Conservation (phyloP, 92 coral and sea anemone species). For the Micromussa lordhowensis region DNA sequence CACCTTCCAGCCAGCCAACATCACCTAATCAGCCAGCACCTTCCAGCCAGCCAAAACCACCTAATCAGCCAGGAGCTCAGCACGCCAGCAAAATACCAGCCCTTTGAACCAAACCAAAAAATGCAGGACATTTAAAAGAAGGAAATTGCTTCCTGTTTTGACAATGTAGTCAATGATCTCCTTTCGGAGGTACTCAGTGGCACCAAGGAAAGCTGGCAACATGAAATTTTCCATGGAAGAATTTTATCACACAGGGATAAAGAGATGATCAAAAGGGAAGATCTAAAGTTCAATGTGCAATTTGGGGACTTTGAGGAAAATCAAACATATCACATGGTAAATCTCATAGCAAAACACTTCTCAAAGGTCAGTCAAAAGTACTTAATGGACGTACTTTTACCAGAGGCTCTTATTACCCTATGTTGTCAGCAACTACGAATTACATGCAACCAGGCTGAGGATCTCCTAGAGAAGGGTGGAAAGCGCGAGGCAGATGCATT, state of each 20-base stretch:
- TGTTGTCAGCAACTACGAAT: too few relatives aligned
- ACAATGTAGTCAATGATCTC: neutral
- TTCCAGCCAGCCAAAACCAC: neutral
- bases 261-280: neutral
- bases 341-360: neutral
- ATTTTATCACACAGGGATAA: neutral
- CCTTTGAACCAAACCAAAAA: neutral
- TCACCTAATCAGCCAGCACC: too few relatives aligned
- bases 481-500: constrained; percentile 1
- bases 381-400: too few relatives aligned
- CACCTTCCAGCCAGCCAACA: too few relatives aligned
- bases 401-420: too few relatives aligned
- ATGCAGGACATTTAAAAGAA: constrained; percentile 10
- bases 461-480: too few relatives aligned
- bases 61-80: neutral
- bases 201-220: neutral
- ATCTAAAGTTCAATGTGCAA: too few relatives aligned
- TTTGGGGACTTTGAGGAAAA: constrained; percentile 4
- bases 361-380: neutral
- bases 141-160: too few relatives aligned
- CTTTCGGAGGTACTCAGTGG: neutral
- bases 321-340: constrained; percentile 5
- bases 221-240: neutral
- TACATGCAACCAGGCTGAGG: too few relatives aligned
- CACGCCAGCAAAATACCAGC: neutral